Conservation (phyloP, 1,140 invertebrate genomes). For the Eueides isabella region DNA sequence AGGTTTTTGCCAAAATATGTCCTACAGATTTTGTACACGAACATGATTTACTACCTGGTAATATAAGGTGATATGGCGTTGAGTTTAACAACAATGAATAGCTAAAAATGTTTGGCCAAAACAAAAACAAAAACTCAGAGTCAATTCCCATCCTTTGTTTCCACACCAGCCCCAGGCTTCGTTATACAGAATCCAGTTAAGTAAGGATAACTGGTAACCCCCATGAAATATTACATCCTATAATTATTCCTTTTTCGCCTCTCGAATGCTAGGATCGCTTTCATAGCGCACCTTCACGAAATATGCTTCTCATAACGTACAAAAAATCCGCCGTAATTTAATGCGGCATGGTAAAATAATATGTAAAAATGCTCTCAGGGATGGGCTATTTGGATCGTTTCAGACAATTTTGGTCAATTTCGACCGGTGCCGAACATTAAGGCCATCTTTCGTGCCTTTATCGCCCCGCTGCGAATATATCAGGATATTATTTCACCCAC, state of each 20-base stretch:
- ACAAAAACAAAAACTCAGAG: constrained; percentile 12
- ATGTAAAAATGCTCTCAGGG: constrained; percentile 68
- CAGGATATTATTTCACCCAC: constrained; percentile 68
- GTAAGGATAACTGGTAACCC: constrained; percentile 33
- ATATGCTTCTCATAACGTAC: constrained; percentile 70
- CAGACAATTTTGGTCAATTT: constrained; percentile 64
- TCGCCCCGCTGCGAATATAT: constrained; percentile 68
- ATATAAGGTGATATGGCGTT: not conserved
- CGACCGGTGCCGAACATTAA: constrained; percentile 62
- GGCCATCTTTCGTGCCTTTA: constrained; percentile 65
- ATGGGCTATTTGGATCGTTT: constrained; percentile 53
- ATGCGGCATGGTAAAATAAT: constrained; percentile 64
- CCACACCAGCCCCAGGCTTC: constrained; percentile 16
- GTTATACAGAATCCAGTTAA: constrained; percentile 30
- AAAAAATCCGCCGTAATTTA: constrained; percentile 72
- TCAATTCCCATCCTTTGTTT: constrained; percentile 25
- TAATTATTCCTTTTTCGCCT: constrained; percentile 64
- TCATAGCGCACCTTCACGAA: constrained; percentile 63
- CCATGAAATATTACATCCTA: constrained; percentile 42
- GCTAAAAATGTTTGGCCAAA: constrained; percentile 17
- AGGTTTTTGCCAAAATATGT: not conserved
- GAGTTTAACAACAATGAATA: not conserved
- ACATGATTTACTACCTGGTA: not conserved
- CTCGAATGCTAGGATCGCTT: constrained; percentile 57
- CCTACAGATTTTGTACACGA: not conserved